Conservation (phyloP, 30 jellyfish, hydroid and myxozoan species). For the Hydractinia symbiolongicarpus region DNA sequence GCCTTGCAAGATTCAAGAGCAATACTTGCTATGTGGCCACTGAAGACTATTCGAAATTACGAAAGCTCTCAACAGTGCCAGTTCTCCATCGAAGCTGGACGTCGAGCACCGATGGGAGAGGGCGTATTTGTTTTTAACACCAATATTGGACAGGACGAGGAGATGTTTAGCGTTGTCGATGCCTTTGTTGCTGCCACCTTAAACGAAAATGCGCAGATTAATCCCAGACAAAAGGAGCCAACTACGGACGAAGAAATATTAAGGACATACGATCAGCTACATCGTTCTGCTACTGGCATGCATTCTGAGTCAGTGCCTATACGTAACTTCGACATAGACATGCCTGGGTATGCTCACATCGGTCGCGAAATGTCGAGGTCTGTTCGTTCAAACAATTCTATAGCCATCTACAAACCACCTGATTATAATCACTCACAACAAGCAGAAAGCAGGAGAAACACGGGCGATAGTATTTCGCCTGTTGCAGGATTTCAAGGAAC, state of each 20-base stretch:
- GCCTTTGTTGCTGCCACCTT: conserved; percentile 71
- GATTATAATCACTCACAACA: conserved; percentile 11
- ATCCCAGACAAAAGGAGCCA: conserved; percentile 14
- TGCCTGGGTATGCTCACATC: conserved; percentile 20
- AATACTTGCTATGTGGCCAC: conserved; percentile 88
- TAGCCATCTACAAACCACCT: conserved; percentile 34
- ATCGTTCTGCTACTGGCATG: conserved; percentile 29
- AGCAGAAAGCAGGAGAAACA: neutral
- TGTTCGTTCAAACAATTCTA: neutral
- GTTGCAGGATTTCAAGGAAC: conserved; percentile 7
- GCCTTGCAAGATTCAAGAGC: conserved; percentile 91
- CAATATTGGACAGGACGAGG: conserved; percentile 72
- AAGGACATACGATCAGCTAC: conserved; percentile 67
- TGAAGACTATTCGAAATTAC: conserved; percentile 75
- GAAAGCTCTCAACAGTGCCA: conserved; percentile 81
- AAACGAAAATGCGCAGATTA: conserved; percentile 58
- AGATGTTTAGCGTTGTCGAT: conserved; percentile 82
- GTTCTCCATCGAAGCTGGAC: conserved; percentile 82
- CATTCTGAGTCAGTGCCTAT: neutral
- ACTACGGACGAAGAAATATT: conserved; percentile 74
- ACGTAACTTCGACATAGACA: neutral
- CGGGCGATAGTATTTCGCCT: conserved; percentile 4
- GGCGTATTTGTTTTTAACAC: conserved; percentile 75
- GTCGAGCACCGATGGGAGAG: conserved; percentile 95
- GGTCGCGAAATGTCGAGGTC: conserved; percentile 1